Conservation (phyloP, 2,888 invertebrate genomes). For the Erebia ligea region DNA sequence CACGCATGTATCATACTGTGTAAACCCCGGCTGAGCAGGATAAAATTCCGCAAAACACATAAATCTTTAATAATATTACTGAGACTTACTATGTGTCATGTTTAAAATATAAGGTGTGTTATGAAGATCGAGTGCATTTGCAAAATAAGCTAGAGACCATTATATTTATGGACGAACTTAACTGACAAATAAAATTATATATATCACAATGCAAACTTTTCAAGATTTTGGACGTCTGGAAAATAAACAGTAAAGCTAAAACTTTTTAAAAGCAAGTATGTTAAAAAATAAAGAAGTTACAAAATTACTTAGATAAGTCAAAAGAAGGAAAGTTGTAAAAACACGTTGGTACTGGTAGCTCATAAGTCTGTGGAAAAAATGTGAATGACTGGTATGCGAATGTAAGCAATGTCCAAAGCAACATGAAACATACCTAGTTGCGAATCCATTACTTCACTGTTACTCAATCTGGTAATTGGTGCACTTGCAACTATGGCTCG, state of each 20-base stretch:
- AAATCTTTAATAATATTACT: slow-evolving; percentile 6
- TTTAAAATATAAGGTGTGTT: not conserved
- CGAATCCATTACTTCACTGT: slow-evolving; percentile 5
- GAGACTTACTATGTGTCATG: not conserved
- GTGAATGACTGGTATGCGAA: not conserved
- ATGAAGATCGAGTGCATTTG: no score
- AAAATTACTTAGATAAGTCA: no score
- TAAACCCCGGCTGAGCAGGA: slow-evolving; percentile 4
- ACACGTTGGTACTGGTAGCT: no score
- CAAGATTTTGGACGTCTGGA: no score
- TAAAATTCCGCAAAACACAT: not conserved
- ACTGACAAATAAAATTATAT: no score
- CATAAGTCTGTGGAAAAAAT: not conserved
- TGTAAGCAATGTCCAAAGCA: not conserved
- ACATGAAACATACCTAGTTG: not conserved
- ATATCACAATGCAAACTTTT: no score
- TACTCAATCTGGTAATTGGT: slow-evolving; percentile 14
- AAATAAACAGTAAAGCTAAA: no score
- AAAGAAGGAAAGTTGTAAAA: no score
- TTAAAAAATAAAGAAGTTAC: no score
- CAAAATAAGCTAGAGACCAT: no score
- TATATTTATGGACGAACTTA: no score
- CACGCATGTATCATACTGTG: slow-evolving; percentile 8
- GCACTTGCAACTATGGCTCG: slow-evolving; percentile 8
- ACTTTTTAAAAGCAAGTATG: no score